phyloP scores from a whole-genome alignment of 2,888 invertebrate species.

The Oxyteleia sp. region DNA sequence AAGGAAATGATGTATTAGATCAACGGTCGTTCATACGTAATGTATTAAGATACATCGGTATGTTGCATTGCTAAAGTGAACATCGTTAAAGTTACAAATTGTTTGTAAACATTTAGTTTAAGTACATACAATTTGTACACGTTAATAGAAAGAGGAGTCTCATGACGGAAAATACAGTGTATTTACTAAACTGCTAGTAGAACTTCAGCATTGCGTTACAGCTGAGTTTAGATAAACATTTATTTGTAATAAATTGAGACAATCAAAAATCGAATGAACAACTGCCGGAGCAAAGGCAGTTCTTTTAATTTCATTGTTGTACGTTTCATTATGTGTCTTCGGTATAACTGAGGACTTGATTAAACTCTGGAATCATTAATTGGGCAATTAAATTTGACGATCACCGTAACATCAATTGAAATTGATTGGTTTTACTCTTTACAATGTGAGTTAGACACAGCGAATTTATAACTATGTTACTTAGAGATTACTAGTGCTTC shows the following conservation, averaged over 20 bases:
- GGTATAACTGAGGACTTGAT: not conserved
- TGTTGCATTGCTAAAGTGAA: slow-evolving; percentile 24
- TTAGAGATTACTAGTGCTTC: not conserved
- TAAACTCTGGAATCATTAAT: slow-evolving; percentile 11
- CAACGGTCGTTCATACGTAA: slow-evolving; percentile 38
- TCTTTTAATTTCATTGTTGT: not conserved
- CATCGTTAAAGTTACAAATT: slow-evolving; percentile 43
- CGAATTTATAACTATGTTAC: not conserved
- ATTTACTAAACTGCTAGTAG: slow-evolving; percentile 13
- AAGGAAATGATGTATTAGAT: slow-evolving; percentile 43
- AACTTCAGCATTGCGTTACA: slow-evolving; percentile 13
- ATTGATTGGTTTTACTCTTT: slow-evolving; percentile 18
- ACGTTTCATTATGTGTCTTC: not conserved
- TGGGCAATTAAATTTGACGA: slow-evolving; percentile 30
- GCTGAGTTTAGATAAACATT: slow-evolving; percentile 14
- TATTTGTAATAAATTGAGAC: slow-evolving; percentile 18
- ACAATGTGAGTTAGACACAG: not conserved
- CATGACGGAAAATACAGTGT: not conserved
- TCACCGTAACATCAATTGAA: slow-evolving; percentile 22
- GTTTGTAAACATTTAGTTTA: slow-evolving; percentile 43
- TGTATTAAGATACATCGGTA: slow-evolving; percentile 29
- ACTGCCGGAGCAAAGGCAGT: no score
- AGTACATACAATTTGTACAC: slow-evolving; percentile 48
- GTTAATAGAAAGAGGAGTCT: slow-evolving; percentile 37
- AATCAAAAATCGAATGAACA: slow-evolving; percentile 8